Evolutionary conservation across 64 coral and sea anemone species (phyloP).

Genomic region (Pocillopora verrucosa): DNA sequence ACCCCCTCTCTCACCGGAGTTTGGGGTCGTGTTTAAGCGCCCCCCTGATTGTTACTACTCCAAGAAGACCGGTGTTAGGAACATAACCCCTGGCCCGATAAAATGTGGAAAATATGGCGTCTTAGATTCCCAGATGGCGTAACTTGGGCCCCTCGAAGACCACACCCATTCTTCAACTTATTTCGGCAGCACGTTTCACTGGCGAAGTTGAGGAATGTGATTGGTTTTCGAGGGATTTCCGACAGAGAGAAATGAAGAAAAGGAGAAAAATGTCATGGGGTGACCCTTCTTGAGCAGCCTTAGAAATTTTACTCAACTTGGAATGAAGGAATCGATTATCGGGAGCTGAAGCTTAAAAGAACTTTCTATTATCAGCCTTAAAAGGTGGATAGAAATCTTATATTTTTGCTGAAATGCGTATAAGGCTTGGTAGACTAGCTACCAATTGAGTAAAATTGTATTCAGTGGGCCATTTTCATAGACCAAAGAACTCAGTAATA

Average conservation of each 20-base stretch:
- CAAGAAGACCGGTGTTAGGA: constrained; percentile 6
- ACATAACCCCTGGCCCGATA: not conserved
- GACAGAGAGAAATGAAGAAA: not conserved
- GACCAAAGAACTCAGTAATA: too few relatives aligned
- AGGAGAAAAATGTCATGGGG: too few relatives aligned
- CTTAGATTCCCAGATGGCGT: constrained; percentile 26
- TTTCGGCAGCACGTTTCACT: not conserved
- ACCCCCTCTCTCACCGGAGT: constrained; percentile 10
- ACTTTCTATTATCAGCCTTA: too few relatives aligned
- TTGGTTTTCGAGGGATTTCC: constrained; percentile 32
- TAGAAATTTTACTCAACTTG: too few relatives aligned
- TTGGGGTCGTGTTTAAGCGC: constrained; percentile 38
- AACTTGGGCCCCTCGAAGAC: constrained; percentile 36
- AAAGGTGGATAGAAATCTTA: too few relatives aligned
- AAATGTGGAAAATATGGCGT: constrained; percentile 48
- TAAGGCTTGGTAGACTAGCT: too few relatives aligned
- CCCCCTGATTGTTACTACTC: constrained; percentile 35
- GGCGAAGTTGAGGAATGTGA: not conserved
- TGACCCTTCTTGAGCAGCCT: too few relatives aligned
- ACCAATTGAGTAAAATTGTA: too few relatives aligned
- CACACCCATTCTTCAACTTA: not conserved
- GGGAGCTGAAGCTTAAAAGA: too few relatives aligned
- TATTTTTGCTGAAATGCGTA: too few relatives aligned
- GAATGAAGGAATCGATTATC: too few relatives aligned
- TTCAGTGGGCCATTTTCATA: too few relatives aligned